Percentiles rank a stretch among this genome's conserved stretches.
Evolutionary conservation across 1,140 invertebrate species (phyloP).

Genomic region (Planococcus citri): DNA sequence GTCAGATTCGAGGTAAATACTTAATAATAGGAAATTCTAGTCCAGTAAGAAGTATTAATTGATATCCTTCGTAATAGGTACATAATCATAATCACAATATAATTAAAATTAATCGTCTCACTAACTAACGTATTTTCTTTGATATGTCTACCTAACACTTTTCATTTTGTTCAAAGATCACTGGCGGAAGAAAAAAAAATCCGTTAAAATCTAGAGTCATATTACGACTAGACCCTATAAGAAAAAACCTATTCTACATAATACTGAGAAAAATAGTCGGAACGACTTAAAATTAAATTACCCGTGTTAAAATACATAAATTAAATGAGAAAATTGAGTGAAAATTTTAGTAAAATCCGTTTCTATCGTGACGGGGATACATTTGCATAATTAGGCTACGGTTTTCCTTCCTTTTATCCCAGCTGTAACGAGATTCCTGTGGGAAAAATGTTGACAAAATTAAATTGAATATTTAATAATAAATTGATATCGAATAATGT

Average conservation of each 20-base stretch:
- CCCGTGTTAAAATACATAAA: background rate
- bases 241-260: background rate
- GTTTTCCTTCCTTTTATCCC: slow-evolving; percentile 56
- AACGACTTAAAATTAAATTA: background rate
- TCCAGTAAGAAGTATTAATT: no score
- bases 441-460: slow-evolving; percentile 27
- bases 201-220: background rate
- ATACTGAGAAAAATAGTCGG: background rate
- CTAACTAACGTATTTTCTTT: background rate
- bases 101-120: background rate
- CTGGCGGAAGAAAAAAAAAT: background rate
- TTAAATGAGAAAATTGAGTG: background rate
- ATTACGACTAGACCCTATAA: background rate
- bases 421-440: slow-evolving; percentile 52
- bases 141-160: no score
- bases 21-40: no score
- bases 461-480: background rate
- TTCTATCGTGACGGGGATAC: slow-evolving; percentile 45
- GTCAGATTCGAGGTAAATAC: background rate
- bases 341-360: slow-evolving; percentile 18
- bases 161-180: background rate
- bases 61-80: no score
- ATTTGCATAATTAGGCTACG: slow-evolving; percentile 74
- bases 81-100: background rate
- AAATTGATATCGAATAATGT: background rate